phyloP scores from a whole-genome alignment of 2,113 vertebrate species.

The Mus spicilegus region DNA sequence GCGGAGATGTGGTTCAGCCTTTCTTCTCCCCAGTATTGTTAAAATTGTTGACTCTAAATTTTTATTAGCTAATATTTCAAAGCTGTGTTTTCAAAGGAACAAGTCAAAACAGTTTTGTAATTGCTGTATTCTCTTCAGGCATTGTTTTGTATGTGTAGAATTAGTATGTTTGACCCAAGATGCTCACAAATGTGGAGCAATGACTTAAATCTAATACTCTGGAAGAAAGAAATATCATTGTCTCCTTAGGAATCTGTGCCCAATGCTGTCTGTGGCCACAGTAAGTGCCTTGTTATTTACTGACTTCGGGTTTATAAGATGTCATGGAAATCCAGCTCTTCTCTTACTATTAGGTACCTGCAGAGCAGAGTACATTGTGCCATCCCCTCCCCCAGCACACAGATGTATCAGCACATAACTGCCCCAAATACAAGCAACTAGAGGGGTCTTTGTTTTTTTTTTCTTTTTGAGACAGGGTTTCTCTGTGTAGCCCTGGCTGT shows the following conservation, averaged over 20 bases:
- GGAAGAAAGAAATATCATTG: not conserved
- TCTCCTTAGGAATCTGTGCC: not conserved
- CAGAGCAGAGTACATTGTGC: not conserved
- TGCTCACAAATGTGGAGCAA: conserved; percentile 45
- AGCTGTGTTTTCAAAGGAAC: conserved; percentile 52
- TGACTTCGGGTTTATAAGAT: conserved; percentile 2
- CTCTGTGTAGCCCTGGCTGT: too few species aligned
- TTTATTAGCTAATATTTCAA: conserved; percentile 59
- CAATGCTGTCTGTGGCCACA: not conserved
- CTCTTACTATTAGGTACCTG: not conserved
- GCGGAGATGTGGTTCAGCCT: conserved; percentile 21
- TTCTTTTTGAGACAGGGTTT: too few species aligned
- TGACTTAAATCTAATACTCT: conserved; percentile 50
- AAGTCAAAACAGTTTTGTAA: conserved; percentile 49
- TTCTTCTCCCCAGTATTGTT: not conserved
- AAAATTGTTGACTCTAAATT: conserved; percentile 54
- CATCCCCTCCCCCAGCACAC: not conserved
- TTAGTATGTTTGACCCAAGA: conserved; percentile 44
- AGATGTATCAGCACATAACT: not conserved
- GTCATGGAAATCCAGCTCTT: not conserved
- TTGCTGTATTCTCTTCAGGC: conserved; percentile 23
- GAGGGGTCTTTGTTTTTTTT: not conserved
- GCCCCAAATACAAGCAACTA: not conserved
- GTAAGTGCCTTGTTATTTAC: not conserved
- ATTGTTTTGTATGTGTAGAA: conserved; percentile 22